These are phyloP conservation scores for Ceratina calcarata DNA, from an alignment of 1,140 invertebrate genomes.

Conservation along the genomic window DNA sequence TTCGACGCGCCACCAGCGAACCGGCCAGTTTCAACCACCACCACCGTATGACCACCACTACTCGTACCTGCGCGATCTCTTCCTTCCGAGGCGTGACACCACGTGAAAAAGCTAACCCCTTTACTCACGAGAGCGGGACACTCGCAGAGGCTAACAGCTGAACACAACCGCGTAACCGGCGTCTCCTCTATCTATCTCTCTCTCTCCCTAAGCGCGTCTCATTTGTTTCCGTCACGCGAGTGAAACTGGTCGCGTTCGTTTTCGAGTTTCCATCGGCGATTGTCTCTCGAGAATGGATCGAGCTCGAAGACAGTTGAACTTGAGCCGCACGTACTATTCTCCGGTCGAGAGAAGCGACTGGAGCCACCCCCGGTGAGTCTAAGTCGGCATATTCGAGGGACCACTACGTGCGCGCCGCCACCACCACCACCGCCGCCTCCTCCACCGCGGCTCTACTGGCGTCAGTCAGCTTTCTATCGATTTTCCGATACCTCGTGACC, in stretches of 20 bases:
- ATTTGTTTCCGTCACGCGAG: not conserved
- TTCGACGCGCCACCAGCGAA: not conserved
- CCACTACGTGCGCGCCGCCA: conserved; percentile 43
- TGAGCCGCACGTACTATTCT: not conserved
- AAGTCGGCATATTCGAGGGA: conserved; percentile 28
- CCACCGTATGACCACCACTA: conserved; percentile 11
- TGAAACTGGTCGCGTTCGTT: not conserved
- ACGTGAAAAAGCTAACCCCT: conserved; percentile 53
- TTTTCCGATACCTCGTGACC: conserved; percentile 79
- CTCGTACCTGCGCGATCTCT: conserved; percentile 50
- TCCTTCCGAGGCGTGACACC: conserved; percentile 40
- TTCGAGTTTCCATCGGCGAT: not conserved
- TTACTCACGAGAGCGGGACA: not conserved
- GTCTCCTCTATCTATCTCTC: not conserved
- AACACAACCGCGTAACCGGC: conserved; percentile 8
- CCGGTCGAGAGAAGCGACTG: conserved; percentile 7
- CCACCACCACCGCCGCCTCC: conserved; percentile 13
- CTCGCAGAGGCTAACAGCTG: not conserved
- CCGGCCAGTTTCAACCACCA: conserved; percentile 29
- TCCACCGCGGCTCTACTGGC: conserved; percentile 49
- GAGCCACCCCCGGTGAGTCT: conserved; percentile 39
- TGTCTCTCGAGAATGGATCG: no score
- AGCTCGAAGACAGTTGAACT: not conserved
- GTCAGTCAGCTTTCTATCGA: conserved; percentile 77
- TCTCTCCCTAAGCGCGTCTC: not conserved